phyloP scores from a whole-genome alignment of 2,113 vertebrate species.

The Suncus etruscus region DNA sequence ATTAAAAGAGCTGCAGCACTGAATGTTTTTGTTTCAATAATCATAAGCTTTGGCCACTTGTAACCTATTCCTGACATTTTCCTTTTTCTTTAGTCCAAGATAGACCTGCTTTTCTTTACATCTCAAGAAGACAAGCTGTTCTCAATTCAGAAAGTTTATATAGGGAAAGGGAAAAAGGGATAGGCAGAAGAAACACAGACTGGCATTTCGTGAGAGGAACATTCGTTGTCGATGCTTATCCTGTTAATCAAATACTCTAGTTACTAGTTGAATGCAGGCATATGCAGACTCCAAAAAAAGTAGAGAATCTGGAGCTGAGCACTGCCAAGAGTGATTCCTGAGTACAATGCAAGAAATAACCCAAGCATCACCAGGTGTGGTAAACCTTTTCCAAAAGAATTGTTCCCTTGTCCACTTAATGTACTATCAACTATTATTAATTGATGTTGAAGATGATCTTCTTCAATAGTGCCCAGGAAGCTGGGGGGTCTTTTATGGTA shows the following conservation, averaged over 20 bases:
- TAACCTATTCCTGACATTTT: neutral
- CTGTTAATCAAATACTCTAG: neutral
- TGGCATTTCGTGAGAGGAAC: neutral
- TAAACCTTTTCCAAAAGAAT: too few relatives aligned
- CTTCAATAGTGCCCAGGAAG: too few relatives aligned
- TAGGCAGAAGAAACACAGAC: neutral
- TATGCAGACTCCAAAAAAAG: neutral
- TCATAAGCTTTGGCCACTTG: neutral
- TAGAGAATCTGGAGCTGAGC: too few relatives aligned
- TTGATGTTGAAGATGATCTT: too few relatives aligned
- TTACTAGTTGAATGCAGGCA: neutral
- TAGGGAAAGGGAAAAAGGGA: neutral
- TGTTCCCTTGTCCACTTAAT: too few relatives aligned
- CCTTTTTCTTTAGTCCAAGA: constrained; percentile 4
- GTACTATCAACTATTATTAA: too few relatives aligned
- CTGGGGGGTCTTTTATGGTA: too few relatives aligned
- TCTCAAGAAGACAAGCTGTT: constrained; percentile 44
- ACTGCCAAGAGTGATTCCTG: too few relatives aligned
- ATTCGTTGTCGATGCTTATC: neutral
- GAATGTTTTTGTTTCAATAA: neutral
- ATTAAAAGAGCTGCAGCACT: neutral
- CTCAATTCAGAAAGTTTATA: neutral
- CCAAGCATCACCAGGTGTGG: too few relatives aligned
- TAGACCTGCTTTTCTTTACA: neutral
- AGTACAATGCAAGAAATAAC: too few relatives aligned